These are phyloP conservation scores for Boleophthalmus pectinirostris DNA, from an alignment of 2,113 vertebrate species.

Conservation along the genomic window DNA sequence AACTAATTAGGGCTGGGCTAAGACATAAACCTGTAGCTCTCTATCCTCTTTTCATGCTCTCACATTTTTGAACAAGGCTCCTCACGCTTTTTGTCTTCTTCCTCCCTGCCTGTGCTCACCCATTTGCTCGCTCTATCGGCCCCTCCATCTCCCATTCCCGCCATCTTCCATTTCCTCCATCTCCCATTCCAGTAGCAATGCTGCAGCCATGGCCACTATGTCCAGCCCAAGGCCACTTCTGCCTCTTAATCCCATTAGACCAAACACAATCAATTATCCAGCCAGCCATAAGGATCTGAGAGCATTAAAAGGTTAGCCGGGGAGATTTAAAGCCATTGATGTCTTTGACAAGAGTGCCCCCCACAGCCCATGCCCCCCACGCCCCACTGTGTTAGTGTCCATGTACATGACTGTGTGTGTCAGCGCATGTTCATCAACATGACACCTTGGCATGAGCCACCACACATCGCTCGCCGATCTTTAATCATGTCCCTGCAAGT, in stretches of 20 bases:
- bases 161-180: conserved; percentile 21
- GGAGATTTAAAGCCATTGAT: conserved; percentile 75
- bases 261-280: conserved; percentile 76
- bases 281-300: conserved; percentile 70
- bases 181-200: conserved; percentile 39
- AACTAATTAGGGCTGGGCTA: conserved; percentile 70
- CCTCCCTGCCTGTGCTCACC: conserved; percentile 13
- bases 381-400: conserved; percentile 25
- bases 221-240: conserved; percentile 65
- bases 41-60: conserved; percentile 50
- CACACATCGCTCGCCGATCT: conserved; percentile 64
- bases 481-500: conserved; percentile 76
- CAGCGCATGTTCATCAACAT: conserved; percentile 62
- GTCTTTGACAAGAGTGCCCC: conserved; percentile 59
- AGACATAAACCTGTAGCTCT: conserved; percentile 66
- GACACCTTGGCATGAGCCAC: conserved; percentile 58
- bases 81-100: conserved; percentile 36
- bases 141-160: conserved; percentile 40
- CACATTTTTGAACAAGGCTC: not conserved
- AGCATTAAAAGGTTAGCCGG: conserved; percentile 73
- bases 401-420: conserved; percentile 32
- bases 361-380: not conserved
- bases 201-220: conserved; percentile 44
- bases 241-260: conserved; percentile 77
- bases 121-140: conserved; percentile 25